Evolutionary conservation across 2,888 invertebrate species (phyloP).

Genomic region (Cremastinae sp.): DNA sequence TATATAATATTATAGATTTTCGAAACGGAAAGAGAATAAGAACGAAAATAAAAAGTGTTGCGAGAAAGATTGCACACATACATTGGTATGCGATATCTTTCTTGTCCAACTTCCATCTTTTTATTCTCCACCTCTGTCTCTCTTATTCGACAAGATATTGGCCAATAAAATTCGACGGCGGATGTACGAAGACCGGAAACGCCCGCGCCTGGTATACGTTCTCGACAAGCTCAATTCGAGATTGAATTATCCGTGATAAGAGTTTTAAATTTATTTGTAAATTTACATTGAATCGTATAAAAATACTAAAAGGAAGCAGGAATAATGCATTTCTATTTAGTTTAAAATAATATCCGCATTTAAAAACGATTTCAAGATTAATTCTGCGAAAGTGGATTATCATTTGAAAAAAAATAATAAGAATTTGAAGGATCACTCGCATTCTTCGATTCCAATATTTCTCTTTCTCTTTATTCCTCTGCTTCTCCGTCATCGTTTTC

Average conservation of each 20-base stretch:
- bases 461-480: constrained; percentile 20
- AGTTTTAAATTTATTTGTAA: constrained; percentile 37
- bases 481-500: too few relatives aligned
- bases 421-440: too few relatives aligned
- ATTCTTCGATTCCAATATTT: too few relatives aligned
- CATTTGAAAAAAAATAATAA: too few relatives aligned
- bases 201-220: constrained; percentile 63
- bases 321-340: too few relatives aligned
- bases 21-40: background rate
- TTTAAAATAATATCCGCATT: too few relatives aligned
- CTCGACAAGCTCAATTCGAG: constrained; percentile 58
- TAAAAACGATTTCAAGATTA: too few relatives aligned
- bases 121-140: constrained; percentile 21
- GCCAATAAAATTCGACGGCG: constrained; percentile 57
- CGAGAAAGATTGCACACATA: background rate
- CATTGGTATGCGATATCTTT: background rate
- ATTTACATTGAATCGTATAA: too few relatives aligned
- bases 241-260: constrained; percentile 54
- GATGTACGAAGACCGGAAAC: constrained; percentile 64
- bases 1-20: background rate
- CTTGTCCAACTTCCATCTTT: background rate
- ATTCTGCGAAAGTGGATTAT: too few relatives aligned
- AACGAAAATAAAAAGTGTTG: background rate
- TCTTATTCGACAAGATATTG: constrained; percentile 15
- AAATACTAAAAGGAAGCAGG: too few relatives aligned